Evolutionary conservation across 2,113 vertebrate species (phyloP).

Genomic region (Cheirogaleus medius): DNA sequence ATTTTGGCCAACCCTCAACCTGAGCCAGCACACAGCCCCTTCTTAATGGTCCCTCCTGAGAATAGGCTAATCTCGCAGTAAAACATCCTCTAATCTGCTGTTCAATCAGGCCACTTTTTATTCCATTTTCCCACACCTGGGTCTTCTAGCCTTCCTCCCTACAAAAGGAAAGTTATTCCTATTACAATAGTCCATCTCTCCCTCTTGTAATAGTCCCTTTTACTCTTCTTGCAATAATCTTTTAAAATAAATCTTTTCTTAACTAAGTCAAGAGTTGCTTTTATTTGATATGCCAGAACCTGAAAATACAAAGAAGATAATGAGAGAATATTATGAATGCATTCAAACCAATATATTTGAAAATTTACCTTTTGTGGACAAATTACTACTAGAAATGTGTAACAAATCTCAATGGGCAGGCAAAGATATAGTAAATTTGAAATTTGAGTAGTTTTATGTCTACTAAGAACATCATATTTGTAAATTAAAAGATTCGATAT

Average conservation of each 20-base stretch:
- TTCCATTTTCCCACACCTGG: background rate
- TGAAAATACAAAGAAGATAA: background rate
- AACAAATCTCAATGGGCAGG: background rate
- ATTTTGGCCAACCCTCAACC: background rate
- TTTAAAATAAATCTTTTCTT: background rate
- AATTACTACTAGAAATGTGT: background rate
- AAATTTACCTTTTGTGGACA: background rate
- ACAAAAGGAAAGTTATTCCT: background rate
- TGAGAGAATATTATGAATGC: background rate
- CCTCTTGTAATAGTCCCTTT: background rate
- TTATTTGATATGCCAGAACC: background rate
- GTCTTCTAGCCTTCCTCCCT: background rate
- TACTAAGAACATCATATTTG: background rate
- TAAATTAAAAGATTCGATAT: background rate
- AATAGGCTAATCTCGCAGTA: background rate
- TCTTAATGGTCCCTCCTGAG: background rate
- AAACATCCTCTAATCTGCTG: no score
- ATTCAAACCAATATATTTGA: background rate
- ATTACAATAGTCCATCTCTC: background rate
- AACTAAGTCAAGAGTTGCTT: background rate
- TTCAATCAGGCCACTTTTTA: background rate
- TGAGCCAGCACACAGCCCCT: background rate
- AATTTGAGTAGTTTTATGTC: background rate
- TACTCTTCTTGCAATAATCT: background rate
- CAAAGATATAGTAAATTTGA: background rate